Percentiles rank a stretch among this genome's conserved stretches.
phyloP scores from a whole-genome alignment of 1,140 invertebrate genomes.

The Amphibalanus amphitrite region DNA sequence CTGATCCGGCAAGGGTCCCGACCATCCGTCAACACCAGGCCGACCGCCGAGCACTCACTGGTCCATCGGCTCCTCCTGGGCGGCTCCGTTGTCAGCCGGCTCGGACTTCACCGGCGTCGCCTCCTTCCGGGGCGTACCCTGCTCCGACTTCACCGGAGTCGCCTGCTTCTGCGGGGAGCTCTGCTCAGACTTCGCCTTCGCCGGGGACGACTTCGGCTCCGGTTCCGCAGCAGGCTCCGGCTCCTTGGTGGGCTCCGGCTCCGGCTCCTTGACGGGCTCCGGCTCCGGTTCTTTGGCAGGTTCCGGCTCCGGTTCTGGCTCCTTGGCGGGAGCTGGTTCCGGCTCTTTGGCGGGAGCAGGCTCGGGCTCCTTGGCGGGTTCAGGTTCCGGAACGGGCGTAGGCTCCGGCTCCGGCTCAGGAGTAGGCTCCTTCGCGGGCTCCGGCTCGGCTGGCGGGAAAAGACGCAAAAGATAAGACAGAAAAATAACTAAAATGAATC shows the following conservation, averaged over 20 bases:
- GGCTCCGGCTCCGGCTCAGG: constrained; percentile 3
- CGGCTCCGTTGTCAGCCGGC: constrained; percentile 1
- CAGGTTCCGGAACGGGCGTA: too few species aligned
- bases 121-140: too few species aligned
- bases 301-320: neutral
- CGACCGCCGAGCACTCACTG: neutral
- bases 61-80: neutral
- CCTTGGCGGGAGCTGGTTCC: neutral
- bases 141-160: too few species aligned
- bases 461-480: too few species aligned
- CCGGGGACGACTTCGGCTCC: neutral
- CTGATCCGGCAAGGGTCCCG: too few species aligned
- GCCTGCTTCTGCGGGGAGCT: too few species aligned
- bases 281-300: neutral
- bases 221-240: neutral
- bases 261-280: neutral
- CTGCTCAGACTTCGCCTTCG: neutral
- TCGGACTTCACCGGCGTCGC: too few species aligned
- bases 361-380: constrained; percentile 1
- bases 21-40: too few species aligned
- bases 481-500: too few species aligned
- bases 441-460: neutral
- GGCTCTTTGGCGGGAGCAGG: constrained; percentile 1
- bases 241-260: constrained; percentile 7
- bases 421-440: constrained; percentile 3